A percentile compares a stretch with the other conserved stretches of the same genome.
Conservation (phyloP, 2,888 invertebrate genomes). For the Glaucopsyche alexis region DNA sequence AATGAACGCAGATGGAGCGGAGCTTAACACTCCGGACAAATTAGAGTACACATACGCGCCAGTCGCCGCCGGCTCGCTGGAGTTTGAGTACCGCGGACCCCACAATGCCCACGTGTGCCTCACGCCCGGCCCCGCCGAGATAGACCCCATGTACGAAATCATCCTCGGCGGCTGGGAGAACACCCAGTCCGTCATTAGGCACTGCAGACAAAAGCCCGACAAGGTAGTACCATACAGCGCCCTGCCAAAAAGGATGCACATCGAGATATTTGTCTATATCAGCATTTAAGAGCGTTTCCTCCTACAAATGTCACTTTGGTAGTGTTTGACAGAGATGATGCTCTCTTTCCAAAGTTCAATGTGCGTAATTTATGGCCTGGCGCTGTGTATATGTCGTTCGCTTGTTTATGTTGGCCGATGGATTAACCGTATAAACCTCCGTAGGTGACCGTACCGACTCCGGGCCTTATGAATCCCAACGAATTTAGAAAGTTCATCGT, state of each 20-base stretch:
- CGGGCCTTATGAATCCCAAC: slow-evolving; percentile 77
- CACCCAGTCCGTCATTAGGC: slow-evolving; percentile 82
- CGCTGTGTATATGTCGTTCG: slow-evolving; percentile 38
- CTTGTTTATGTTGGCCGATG: slow-evolving; percentile 28
- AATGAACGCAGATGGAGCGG: slow-evolving; percentile 73
- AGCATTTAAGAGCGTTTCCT: neutral
- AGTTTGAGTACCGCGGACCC: slow-evolving; percentile 80
- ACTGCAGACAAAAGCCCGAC: slow-evolving; percentile 82
- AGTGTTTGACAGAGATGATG: neutral
- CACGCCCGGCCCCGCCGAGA: slow-evolving; percentile 74
- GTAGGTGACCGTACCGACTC: slow-evolving; percentile 80
- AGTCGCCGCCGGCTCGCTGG: slow-evolving; percentile 73
- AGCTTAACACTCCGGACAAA: slow-evolving; percentile 78
- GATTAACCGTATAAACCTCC: slow-evolving; percentile 47
- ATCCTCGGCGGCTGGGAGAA: slow-evolving; percentile 86
- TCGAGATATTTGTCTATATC: neutral
- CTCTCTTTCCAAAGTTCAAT: neutral
- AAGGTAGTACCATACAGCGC: slow-evolving; percentile 65
- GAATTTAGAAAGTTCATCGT: slow-evolving; percentile 79
- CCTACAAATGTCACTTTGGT: neutral
- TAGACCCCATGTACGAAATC: slow-evolving; percentile 83
- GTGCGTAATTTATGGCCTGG: neutral
- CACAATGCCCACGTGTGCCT: slow-evolving; percentile 84
- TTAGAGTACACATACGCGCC: slow-evolving; percentile 81
- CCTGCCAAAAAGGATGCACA: neutral